A percentile compares a stretch with the other conserved stretches of the same genome.
Evolutionary conservation across 64 coral and sea anemone species (phyloP).

Genomic region (Montipora efflorescens): DNA sequence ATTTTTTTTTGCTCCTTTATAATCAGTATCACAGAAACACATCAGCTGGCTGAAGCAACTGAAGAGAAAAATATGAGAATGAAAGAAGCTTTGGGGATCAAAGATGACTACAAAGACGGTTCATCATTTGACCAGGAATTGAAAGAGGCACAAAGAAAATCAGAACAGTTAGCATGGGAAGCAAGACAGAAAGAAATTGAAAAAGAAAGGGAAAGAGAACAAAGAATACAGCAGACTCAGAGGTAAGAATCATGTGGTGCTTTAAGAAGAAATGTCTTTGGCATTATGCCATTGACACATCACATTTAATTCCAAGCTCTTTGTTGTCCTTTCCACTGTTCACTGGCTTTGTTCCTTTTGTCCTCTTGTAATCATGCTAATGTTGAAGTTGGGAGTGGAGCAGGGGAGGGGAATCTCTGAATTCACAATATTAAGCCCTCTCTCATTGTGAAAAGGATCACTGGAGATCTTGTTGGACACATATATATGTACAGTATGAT

Average conservation of each 20-base stretch:
- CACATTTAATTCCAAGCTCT: no score
- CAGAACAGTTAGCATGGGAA: conserved; percentile 57
- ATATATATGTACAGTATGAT: no score
- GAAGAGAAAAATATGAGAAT: conserved; percentile 96
- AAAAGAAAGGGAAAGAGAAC: conserved; percentile 69
- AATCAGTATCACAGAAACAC: conserved; percentile 80
- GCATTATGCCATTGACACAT: background rate
- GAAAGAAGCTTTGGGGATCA: conserved; percentile 95
- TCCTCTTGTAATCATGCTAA: background rate
- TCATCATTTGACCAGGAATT: conserved; percentile 94
- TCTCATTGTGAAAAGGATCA: no score
- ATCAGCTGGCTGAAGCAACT: conserved; percentile 92
- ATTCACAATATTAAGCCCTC: background rate
- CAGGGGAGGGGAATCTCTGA: background rate
- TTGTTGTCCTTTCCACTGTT: background rate
- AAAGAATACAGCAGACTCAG: background rate
- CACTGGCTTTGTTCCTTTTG: no score
- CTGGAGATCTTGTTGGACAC: no score
- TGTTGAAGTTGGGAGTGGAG: background rate
- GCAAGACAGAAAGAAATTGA: conserved; percentile 60
- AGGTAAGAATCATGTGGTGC: conserved; percentile 44
- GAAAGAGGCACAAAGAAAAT: conserved; percentile 75
- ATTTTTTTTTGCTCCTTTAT: background rate
- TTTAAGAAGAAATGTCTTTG: background rate
- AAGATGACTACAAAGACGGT: conserved; percentile 92